Evolutionary conservation across 2,797 vertebrate genomes (phyloP).

Genomic region (Anguilla obscura): DNA sequence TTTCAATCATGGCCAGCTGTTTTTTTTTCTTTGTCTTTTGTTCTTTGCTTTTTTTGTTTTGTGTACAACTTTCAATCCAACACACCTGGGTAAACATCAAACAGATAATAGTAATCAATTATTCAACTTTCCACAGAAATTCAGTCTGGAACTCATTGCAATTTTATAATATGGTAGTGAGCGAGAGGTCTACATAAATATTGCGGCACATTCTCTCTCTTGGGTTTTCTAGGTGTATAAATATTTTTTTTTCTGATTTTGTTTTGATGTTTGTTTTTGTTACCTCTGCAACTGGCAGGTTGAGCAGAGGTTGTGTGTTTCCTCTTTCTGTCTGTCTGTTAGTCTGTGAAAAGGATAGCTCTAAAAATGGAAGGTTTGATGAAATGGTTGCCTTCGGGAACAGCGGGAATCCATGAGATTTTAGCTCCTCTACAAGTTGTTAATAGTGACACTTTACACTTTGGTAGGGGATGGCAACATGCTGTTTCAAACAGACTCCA

Average conservation of each 20-base stretch:
- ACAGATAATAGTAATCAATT: constrained; percentile 17
- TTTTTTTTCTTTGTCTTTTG: neutral
- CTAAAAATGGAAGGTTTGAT: neutral
- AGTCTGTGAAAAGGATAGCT: neutral
- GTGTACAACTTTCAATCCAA: neutral
- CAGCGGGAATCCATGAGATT: neutral
- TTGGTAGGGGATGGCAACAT: neutral
- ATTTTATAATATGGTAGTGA: constrained; percentile 14
- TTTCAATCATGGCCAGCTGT: neutral
- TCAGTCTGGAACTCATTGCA: neutral
- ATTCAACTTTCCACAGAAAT: neutral
- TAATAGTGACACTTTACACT: neutral
- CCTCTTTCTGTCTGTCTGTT: neutral
- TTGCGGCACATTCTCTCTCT: neutral
- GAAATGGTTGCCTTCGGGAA: neutral
- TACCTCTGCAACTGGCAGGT: neutral
- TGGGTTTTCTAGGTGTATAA: constrained; percentile 1
- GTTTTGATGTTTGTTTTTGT: constrained; percentile 7
- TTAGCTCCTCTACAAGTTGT: neutral
- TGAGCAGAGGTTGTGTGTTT: neutral
- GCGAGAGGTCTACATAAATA: neutral
- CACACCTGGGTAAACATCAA: constrained; percentile 24
- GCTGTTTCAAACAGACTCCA: neutral
- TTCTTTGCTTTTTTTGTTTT: neutral
- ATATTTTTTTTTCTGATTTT: constrained; percentile 3